These are phyloP conservation scores for Enteromius fasciolatus DNA, from an alignment of 2,797 vertebrate genomes.

Conservation along the genomic window DNA sequence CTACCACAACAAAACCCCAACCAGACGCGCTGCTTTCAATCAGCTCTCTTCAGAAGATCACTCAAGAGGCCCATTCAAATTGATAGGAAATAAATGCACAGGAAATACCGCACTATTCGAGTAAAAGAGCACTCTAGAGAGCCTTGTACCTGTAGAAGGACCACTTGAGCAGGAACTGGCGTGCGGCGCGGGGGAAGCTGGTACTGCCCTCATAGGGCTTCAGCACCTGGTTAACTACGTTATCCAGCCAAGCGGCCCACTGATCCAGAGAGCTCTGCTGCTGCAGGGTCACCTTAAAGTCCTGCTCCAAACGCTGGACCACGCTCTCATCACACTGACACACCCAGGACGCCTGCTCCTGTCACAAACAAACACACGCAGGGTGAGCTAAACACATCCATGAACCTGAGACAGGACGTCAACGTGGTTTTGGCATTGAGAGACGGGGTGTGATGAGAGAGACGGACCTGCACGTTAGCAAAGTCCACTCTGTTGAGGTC, in stretches of 20 bases:
- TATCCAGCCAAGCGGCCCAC: constrained; percentile 96
- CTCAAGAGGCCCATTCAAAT: neutral
- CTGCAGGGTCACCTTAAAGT: constrained; percentile 96
- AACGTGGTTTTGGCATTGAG: neutral
- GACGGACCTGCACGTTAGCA: constrained; percentile 92
- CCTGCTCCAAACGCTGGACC: constrained; percentile 96
- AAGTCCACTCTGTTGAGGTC: constrained; percentile 99
- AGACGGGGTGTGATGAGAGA: neutral
- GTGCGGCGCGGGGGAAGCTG: constrained; percentile 93
- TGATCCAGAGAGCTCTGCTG: constrained; percentile 98
- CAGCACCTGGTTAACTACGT: constrained; percentile 91
- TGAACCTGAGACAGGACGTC: constrained; percentile 15
- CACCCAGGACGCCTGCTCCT: constrained; percentile 99
- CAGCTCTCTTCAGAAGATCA: constrained; percentile 11
- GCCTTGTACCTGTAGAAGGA: constrained; percentile 94
- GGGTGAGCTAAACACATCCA: neutral
- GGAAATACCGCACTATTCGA: neutral
- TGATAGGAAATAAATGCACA: neutral
- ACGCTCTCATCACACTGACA: constrained; percentile 96
- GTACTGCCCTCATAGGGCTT: constrained; percentile 91
- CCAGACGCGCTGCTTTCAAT: neutral
- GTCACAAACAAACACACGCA: constrained; percentile 52
- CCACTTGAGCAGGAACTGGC: constrained; percentile 98
- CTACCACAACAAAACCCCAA: neutral
- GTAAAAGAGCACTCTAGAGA: neutral